Evolutionary conservation across 2,797 vertebrate species (phyloP).

Genomic region (Vultur gryphus): DNA sequence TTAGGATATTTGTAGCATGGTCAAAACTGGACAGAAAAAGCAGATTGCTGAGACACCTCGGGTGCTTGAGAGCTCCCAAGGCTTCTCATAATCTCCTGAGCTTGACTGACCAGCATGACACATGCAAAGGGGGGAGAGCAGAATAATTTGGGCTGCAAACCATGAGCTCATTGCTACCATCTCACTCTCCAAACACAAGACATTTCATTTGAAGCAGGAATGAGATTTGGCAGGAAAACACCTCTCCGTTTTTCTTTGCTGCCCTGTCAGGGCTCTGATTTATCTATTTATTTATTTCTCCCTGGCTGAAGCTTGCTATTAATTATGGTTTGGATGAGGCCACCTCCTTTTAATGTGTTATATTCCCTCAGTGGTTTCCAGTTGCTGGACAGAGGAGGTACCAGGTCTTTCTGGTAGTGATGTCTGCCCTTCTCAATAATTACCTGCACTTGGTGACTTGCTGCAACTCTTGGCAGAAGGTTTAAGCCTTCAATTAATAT

Average conservation of each 20-base stretch:
- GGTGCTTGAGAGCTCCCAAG: not conserved
- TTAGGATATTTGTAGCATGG: not conserved
- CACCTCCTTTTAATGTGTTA: not conserved
- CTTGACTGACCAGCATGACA: not conserved
- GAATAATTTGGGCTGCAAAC: not conserved
- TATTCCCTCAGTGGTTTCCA: not conserved
- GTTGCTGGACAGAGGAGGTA: not conserved
- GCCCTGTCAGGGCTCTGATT: slow-evolving; percentile 21
- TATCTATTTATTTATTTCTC: slow-evolving; percentile 56
- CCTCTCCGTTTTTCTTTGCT: not conserved
- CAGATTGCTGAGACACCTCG: not conserved
- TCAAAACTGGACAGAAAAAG: not conserved
- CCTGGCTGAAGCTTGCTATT: not conserved
- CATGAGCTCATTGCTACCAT: not conserved
- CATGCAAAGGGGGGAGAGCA: not conserved
- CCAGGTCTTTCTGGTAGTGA: not conserved
- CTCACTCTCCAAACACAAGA: not conserved
- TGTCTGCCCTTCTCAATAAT: not conserved
- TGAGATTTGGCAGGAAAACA: slow-evolving; percentile 13
- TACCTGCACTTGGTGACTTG: not conserved
- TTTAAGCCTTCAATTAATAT: not conserved
- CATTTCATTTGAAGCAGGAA: not conserved
- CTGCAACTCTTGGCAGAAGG: not conserved
- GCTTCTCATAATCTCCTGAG: not conserved
- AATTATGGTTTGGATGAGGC: slow-evolving; percentile 52